phyloP scores from a whole-genome alignment of 2,888 invertebrate genomes.

The Allolobophora icterica region DNA sequence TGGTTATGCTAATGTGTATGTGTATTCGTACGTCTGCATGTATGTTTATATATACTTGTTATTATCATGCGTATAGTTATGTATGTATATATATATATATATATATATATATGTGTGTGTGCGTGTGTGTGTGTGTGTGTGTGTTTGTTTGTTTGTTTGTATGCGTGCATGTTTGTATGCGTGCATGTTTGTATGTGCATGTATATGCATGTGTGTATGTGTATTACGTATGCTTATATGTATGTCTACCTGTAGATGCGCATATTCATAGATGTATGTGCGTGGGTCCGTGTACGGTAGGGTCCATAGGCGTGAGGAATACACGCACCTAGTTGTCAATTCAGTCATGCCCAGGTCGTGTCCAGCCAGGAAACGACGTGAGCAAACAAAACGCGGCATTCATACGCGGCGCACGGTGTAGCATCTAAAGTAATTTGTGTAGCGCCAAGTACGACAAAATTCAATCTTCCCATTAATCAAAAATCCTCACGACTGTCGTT shows the following conservation, averaged over 20 bases:
- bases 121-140: no score
- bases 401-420: neutral
- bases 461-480: neutral
- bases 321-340: neutral
- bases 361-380: neutral
- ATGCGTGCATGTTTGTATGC: no score
- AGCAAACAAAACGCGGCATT: neutral
- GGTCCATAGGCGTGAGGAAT: neutral
- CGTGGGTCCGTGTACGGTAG: neutral
- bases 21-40: neutral
- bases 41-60: neutral
- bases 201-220: no score
- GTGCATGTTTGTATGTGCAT: no score
- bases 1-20: no score
- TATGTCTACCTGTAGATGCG: neutral
- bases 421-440: neutral
- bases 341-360: neutral
- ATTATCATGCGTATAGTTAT: neutral
- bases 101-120: no score
- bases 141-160: no score
- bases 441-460: neutral
- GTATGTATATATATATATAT: no score
- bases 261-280: neutral
- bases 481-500: neutral
- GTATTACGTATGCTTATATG: no score